Base-by-base conservation (phyloP, 2,888 invertebrate genomes). In the Brassicogethes aeneus region DNA sequence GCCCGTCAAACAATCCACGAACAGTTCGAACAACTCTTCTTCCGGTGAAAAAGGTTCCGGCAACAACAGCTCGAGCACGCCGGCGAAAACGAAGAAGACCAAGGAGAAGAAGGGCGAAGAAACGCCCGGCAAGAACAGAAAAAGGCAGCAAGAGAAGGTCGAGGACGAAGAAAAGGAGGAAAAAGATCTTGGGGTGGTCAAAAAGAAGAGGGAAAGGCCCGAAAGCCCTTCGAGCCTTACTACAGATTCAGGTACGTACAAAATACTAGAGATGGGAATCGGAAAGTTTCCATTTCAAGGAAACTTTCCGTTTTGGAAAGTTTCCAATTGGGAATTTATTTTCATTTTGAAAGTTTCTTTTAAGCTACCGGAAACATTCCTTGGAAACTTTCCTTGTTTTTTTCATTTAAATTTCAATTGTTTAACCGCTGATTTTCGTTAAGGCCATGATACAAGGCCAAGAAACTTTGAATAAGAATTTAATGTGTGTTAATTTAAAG, bases 191-290 rank as follows among this genome's bases (percentile, higher is more conserved):
- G 60, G 66, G 15, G 53, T 62, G 44, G 30, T 46, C 7, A 71
- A 70, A 52, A 71, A 71, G 58, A 75, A 76, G 52, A 65, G 77
- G 29, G 68, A 69, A 37, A 47, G 68, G 34, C 62, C 68, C 2
- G 69, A 69, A 59, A 90, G 89, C 69, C 90, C 90, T 10, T 81
- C 85, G 32, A 89, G 88, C 61, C 76, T 87, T 45, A 87, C 87
- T 34, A 86, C 88, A 47, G 89, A 88, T 60, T 88, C 88, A 57
- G n/a, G n/a, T n/a, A n/a, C n/a, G n/a, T n/a, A n/a, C n/a, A n/a
- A n/a, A n/a, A n/a, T n/a, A n/a, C n/a, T n/a, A n/a, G n/a, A n/a
- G n/a, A n/a, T n/a, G n/a, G n/a, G n/a, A n/a, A n/a, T n/a, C n/a
- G n/a, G n/a, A n/a, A n/a, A n/a, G n/a, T n/a, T n/a, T n/a, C n/a